These are phyloP conservation scores for Capitulum mitella DNA, from an alignment of 2,888 invertebrate species.

Conservation along the genomic window DNA sequence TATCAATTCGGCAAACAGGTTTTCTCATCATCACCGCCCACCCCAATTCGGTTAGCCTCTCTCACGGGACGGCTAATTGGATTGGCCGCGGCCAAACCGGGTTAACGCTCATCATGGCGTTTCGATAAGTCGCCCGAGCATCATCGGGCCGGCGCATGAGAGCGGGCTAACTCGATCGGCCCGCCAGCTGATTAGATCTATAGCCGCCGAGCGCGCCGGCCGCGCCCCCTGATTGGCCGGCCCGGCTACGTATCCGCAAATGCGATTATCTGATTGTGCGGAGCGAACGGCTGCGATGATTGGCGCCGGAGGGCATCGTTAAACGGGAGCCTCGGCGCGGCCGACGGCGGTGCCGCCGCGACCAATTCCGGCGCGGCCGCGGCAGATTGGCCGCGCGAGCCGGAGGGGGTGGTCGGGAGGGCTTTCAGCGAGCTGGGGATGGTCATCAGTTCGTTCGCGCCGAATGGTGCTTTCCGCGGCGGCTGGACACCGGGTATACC, in stretches of 20 bases:
- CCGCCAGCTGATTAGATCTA: background rate
- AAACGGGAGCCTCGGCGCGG: too few relatives aligned
- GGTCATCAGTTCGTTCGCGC: too few relatives aligned
- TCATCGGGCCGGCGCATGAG: background rate
- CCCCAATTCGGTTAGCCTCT: background rate
- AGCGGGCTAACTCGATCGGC: background rate
- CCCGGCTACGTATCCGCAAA: constrained; percentile 9
- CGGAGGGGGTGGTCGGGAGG: too few relatives aligned
- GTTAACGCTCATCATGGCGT: constrained; percentile 6
- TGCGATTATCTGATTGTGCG: constrained; percentile 13
- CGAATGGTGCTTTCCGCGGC: too few relatives aligned
- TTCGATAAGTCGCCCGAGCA: constrained; percentile 8
- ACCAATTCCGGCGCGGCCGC: too few relatives aligned
- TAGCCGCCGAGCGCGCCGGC: background rate
- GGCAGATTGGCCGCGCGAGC: too few relatives aligned
- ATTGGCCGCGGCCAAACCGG: constrained; percentile 5
- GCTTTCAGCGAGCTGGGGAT: too few relatives aligned
- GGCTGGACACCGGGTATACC: too few relatives aligned
- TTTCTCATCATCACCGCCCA: background rate
- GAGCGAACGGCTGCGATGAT: background rate
- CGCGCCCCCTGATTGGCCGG: background rate
- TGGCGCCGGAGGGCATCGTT: background rate
- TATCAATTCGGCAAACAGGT: constrained; percentile 13
- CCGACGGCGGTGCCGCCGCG: too few relatives aligned
- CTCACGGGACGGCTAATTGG: constrained; percentile 4